Evolutionary conservation across 2,113 vertebrate species (phyloP).

Genomic region (Paramisgurnus dabryanus): DNA sequence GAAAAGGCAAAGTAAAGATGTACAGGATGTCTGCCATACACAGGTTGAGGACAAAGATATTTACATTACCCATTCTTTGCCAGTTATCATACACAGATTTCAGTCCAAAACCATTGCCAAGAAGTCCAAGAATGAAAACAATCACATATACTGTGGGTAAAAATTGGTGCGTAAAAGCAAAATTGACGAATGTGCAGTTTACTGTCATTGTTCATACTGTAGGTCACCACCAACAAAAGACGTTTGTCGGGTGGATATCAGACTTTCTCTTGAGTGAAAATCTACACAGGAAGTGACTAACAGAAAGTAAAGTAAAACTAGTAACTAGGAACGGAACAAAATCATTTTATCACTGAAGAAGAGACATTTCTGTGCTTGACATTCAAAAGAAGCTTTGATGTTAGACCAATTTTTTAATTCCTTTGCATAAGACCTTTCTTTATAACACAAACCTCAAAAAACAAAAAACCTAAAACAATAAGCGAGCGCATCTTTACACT

Average conservation of each 20-base stretch:
- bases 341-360: no score
- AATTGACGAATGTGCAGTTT: not conserved
- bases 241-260: not conserved
- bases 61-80: slow-evolving; percentile 58
- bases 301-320: not conserved
- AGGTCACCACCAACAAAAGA: not conserved
- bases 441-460: no score
- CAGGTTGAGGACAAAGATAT: slow-evolving; percentile 76
- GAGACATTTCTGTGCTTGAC: no score
- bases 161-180: slow-evolving; percentile 63
- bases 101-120: slow-evolving; percentile 70
- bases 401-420: not conserved
- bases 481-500: not conserved
- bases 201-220: not conserved
- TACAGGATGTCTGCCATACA: slow-evolving; percentile 79
- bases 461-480: not conserved
- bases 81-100: slow-evolving; percentile 60
- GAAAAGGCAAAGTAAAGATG: slow-evolving; percentile 77
- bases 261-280: not conserved
- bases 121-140: slow-evolving; percentile 75
- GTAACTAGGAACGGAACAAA: not conserved
- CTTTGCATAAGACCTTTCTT: not conserved
- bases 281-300: not conserved
- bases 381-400: no score
- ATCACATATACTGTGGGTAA: slow-evolving; percentile 70